Conservation (phyloP, 2,888 invertebrate genomes). For the Onchidella celtica region DNA sequence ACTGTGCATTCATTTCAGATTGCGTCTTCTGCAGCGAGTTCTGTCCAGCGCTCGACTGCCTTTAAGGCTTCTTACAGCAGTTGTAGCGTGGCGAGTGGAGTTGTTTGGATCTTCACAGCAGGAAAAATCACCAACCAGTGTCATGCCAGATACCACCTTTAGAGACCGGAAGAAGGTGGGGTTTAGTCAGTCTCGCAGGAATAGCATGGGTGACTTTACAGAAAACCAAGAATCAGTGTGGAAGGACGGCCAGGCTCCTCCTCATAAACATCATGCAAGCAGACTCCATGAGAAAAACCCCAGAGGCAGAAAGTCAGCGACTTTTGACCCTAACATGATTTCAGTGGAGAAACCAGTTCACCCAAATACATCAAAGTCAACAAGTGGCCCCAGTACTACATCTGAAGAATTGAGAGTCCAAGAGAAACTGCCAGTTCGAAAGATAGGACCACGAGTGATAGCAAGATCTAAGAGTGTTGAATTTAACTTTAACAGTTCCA, state of each 20-base stretch:
- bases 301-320: neutral
- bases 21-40: slow-evolving; percentile 53
- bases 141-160: neutral
- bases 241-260: too few species aligned
- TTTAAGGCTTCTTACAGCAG: slow-evolving; percentile 50
- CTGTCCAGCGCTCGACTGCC: slow-evolving; percentile 55
- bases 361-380: neutral
- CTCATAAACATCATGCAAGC: too few species aligned
- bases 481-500: slow-evolving; percentile 49
- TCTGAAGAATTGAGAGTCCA: neutral
- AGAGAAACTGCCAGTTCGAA: neutral
- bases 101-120: slow-evolving; percentile 16
- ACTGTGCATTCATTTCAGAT: slow-evolving; percentile 48
- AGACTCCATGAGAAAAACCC: slow-evolving; percentile 6
- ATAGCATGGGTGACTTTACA: neutral
- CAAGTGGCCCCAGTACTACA: neutral
- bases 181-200: neutral
- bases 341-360: neutral
- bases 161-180: neutral
- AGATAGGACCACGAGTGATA: neutral
- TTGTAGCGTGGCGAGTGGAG: slow-evolving; percentile 53
- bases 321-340: slow-evolving; percentile 1
- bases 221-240: neutral
- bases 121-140: neutral
- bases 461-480: slow-evolving; percentile 42